Evolutionary conservation across 1,140 invertebrate species (phyloP), one percentile per base, ranked within the genome.

Genomic region (Trichogramma pretiosum): DNA sequence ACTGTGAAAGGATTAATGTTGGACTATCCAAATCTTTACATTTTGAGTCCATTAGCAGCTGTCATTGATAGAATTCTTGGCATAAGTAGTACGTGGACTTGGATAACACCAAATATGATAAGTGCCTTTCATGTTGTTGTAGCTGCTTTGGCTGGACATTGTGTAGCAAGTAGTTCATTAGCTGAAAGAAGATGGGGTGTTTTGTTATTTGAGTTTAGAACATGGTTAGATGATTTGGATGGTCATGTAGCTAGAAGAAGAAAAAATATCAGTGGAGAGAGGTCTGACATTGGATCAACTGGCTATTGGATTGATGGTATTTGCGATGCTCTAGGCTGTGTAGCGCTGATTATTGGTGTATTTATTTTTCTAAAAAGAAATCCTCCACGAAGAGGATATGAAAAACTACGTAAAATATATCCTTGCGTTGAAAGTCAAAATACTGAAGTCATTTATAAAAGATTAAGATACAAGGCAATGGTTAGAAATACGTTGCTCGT

Each of bases 151-250:
- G 77, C 81, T 17, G 83, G 77, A 4, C 84, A 83, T 57, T 74
- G 84, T 18, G 67, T 88, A 23, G 76, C 82, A 1, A 82, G 76
- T 45, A 81, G 82, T 56, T 81, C 76, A 53, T 62, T 88, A 19
- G 72, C 75, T 3, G 77, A 78, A 26, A 65, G 86, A 26, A 72
- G 83, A 13, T 41, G 87, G 0, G 85, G 81, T 1, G 79, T 87
- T 2, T 60, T 85, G 5, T 57, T 88, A 5, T 89, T 87, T 60
- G 81, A 86, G 68, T 62, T 87, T 7, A 69, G 87, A 44, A 84
- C 84, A 46, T 87, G 85, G 64, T 55, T 88, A 19, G 86, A 89
- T 57, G 84, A 87, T 58, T 58, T 89, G 39, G 87, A 89, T 59
- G 87, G 86, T 0, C 81, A 85, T 57, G 82, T 89, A 7, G 85